Conservation (phyloP, 2,888 invertebrate species). For the Ypsolopha sequella region DNA sequence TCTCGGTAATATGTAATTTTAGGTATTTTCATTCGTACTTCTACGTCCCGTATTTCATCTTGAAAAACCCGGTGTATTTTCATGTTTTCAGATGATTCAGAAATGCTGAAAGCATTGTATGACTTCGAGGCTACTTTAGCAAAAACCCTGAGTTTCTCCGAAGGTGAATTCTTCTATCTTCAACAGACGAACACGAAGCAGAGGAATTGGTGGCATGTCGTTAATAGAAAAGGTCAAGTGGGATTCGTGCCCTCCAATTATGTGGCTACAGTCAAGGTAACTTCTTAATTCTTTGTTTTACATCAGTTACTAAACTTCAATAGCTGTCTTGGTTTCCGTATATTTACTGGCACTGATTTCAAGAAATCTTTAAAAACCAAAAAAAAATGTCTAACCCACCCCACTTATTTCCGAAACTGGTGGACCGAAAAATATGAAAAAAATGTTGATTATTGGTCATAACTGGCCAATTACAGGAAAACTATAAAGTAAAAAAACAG, state of each 20-base stretch:
- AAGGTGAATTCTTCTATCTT: slow-evolving; percentile 84
- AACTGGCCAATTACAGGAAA: too few relatives aligned
- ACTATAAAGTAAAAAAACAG: too few relatives aligned
- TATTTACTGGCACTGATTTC: too few relatives aligned
- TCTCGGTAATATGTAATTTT: slow-evolving; percentile 15
- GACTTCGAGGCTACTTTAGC: slow-evolving; percentile 88
- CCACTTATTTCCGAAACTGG: too few relatives aligned
- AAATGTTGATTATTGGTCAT: too few relatives aligned
- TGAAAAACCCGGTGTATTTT: slow-evolving; percentile 14
- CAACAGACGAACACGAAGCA: slow-evolving; percentile 85
- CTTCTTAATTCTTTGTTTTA: slow-evolving; percentile 5
- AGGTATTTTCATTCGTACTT: slow-evolving; percentile 4
- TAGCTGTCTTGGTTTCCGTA: too few relatives aligned
- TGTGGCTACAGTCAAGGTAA: slow-evolving; percentile 82
- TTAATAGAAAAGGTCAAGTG: slow-evolving; percentile 84
- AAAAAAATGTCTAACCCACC: too few relatives aligned
- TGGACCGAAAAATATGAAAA: too few relatives aligned
- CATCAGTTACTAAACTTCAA: too few relatives aligned
- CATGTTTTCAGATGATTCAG: slow-evolving; percentile 74
- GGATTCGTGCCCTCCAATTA: slow-evolving; percentile 92
- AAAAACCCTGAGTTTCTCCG: slow-evolving; percentile 84
- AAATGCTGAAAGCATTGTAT: slow-evolving; percentile 87
- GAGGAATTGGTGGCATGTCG: slow-evolving; percentile 91
- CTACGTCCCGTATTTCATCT: slow-evolving; percentile 2
- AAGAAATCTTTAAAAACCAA: too few relatives aligned